Percentiles rank a stretch among this genome's conserved stretches.
Evolutionary conservation across 2,888 invertebrate genomes (phyloP).

Genomic region (Ganaspis brasiliensis): DNA sequence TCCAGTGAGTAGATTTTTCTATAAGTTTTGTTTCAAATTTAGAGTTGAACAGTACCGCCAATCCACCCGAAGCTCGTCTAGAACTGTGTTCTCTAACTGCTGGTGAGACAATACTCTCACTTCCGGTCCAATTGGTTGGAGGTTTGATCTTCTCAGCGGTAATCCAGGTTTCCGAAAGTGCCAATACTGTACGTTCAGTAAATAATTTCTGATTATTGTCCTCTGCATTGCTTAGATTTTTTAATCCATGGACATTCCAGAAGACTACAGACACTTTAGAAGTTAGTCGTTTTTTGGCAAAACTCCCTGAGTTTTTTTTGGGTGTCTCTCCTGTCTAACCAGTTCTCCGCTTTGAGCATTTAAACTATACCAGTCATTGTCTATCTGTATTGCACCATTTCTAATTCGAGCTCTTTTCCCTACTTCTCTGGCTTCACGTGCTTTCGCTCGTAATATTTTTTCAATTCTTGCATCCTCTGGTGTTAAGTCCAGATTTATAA

Average conservation of each 20-base stretch:
- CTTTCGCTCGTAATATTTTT: neutral
- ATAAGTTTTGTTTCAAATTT: neutral
- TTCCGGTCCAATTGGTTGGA: neutral
- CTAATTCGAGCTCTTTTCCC: neutral
- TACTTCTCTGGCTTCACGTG: neutral
- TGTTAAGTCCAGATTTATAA: neutral
- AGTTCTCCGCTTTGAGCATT: neutral
- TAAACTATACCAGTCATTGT: neutral
- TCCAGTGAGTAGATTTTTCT: too few relatives aligned
- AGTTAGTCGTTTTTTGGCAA: neutral
- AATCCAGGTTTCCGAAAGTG: conserved; percentile 10
- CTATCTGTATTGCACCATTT: neutral
- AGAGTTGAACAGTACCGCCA: too few relatives aligned
- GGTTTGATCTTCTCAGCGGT: neutral
- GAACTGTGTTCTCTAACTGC: neutral
- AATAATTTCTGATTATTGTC: too few relatives aligned
- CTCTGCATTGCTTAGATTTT: neutral
- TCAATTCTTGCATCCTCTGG: neutral
- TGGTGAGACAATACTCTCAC: too few relatives aligned
- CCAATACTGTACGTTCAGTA: neutral
- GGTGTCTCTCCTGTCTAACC: neutral
- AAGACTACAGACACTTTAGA: neutral
- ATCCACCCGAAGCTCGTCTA: neutral
- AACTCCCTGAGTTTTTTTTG: neutral
- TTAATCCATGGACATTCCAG: conserved; percentile 11